phyloP scores from a whole-genome alignment of 2,797 vertebrate genomes.

The Mustela erminea region DNA sequence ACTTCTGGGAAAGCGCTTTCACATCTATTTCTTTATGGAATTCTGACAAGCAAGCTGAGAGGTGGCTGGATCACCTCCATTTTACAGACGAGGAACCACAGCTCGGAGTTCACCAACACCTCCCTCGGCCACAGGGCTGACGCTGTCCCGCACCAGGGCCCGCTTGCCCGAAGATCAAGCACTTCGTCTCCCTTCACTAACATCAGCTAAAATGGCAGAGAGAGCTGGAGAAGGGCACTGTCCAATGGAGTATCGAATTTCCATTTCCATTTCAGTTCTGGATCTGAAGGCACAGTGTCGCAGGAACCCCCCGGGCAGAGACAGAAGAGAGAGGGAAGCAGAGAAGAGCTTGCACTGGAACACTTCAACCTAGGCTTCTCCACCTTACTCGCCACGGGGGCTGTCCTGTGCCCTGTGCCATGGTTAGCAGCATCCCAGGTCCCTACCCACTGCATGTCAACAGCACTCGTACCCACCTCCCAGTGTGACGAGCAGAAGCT shows the following conservation, averaged over 20 bases:
- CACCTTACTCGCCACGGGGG: background rate
- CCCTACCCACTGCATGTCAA: background rate
- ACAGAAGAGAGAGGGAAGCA: background rate
- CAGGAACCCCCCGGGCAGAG: background rate
- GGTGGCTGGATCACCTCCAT: background rate
- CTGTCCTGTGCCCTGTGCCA: background rate
- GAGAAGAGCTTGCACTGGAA: background rate
- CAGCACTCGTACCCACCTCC: background rate
- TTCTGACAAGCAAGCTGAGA: background rate
- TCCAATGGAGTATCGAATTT: background rate
- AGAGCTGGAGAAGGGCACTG: background rate
- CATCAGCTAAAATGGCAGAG: background rate
- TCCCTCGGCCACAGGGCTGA: background rate
- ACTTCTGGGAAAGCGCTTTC: background rate
- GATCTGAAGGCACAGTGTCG: background rate
- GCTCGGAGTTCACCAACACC: too few species aligned
- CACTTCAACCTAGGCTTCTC: background rate
- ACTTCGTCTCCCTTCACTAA: background rate
- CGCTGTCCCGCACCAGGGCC: accelerated
- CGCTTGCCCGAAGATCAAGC: background rate
- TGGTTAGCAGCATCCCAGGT: too few species aligned
- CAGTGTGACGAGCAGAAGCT: background rate
- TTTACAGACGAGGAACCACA: background rate
- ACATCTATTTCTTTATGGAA: background rate
- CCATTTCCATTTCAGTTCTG: background rate